Evolutionary conservation across 2,113 vertebrate genomes (phyloP).

Genomic region (Mobula hypostoma): DNA sequence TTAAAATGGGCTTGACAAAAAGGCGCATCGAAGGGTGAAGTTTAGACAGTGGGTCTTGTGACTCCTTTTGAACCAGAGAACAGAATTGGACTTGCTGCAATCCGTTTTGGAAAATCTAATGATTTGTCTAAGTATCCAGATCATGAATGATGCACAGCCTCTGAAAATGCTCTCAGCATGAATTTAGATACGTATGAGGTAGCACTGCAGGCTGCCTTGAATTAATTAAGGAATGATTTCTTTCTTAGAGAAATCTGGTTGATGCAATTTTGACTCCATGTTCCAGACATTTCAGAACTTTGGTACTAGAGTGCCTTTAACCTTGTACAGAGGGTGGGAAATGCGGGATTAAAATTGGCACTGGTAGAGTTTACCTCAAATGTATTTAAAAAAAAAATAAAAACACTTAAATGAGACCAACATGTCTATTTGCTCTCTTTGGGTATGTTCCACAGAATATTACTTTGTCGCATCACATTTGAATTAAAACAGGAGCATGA

Average conservation of each 20-base stretch:
- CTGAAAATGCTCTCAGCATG: neutral
- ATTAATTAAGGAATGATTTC: neutral
- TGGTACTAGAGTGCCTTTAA: slow-evolving; percentile 28
- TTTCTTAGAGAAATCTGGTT: neutral
- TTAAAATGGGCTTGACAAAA: neutral
- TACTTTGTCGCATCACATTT: neutral
- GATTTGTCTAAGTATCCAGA: neutral
- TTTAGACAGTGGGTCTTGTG: neutral
- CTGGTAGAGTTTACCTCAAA: neutral
- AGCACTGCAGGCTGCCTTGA: neutral
- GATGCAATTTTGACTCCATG: neutral
- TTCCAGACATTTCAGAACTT: neutral
- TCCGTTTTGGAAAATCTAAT: neutral
- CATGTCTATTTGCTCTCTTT: neutral
- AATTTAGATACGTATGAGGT: neutral
- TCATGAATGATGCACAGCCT: neutral
- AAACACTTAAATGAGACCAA: neutral
- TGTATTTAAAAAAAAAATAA: slow-evolving; percentile 29
- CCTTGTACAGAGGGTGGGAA: neutral
- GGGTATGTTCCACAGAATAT: too few relatives aligned
- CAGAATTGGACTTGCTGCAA: neutral
- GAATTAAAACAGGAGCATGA: neutral
- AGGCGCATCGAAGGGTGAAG: neutral
- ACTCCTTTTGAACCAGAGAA: neutral
- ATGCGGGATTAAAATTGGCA: neutral